Conservation (phyloP, 2,888 invertebrate species). For the Ormyrus thymus region DNA sequence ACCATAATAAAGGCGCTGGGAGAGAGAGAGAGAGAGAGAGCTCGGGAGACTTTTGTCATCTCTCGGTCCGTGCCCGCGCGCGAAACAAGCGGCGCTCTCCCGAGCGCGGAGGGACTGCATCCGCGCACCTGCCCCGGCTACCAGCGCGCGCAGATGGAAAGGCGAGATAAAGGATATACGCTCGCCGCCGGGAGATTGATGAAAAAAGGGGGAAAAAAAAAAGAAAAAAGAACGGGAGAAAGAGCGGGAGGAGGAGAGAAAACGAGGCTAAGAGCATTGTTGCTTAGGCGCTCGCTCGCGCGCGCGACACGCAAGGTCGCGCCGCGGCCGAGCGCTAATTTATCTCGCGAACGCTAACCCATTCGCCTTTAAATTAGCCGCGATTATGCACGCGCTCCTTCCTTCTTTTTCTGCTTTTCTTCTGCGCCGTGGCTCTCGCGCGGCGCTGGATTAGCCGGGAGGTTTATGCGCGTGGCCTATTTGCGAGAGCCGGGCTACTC, state of each 20-base stretch:
- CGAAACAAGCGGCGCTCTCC: no score
- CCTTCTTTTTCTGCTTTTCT: neutral
- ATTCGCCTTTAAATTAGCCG: conserved; percentile 46
- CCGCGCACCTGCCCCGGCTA: conserved; percentile 56
- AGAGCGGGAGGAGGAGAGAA: conserved; percentile 51
- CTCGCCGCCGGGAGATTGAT: conserved; percentile 36
- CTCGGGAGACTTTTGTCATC: no score
- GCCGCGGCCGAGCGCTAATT: conserved; percentile 23
- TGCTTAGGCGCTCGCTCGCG: conserved; percentile 11
- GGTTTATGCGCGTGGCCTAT: neutral
- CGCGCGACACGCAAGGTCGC: conserved; percentile 44
- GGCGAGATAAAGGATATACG: conserved; percentile 50
- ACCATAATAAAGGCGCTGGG: no score
- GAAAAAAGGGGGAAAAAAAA: conserved; percentile 41
- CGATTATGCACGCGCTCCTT: conserved; percentile 11
- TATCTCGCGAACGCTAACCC: conserved; percentile 34
- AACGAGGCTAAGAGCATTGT: conserved; percentile 43
- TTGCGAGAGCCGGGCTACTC: no score
- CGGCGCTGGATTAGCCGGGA: neutral
- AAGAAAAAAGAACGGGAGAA: conserved; percentile 40
- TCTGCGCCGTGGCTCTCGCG: neutral
- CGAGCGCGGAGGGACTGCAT: neutral
- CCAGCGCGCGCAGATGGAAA: conserved; percentile 61
- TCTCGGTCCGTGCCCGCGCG: no score
- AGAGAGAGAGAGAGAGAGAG: no score